Conservation (phyloP, 2,113 vertebrate species). For the Centropus bengalensis region DNA sequence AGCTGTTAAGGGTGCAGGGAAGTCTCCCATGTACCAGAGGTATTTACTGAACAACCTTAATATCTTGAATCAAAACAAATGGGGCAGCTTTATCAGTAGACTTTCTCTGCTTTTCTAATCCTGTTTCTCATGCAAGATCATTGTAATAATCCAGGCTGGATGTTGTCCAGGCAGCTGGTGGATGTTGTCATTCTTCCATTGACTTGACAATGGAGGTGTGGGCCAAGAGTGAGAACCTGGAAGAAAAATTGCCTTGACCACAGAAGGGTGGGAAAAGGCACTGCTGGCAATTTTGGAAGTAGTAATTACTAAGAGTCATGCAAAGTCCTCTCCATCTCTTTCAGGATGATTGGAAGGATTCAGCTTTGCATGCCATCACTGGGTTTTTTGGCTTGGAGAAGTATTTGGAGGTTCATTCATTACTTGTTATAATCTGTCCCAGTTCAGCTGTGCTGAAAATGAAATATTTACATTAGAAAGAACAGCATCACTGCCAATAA, state of each 20-base stretch:
- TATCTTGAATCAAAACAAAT: constrained; percentile 58
- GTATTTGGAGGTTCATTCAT: constrained; percentile 63
- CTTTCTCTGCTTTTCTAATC: constrained; percentile 51
- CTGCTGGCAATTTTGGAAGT: background rate
- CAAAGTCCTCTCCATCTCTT: constrained; percentile 46
- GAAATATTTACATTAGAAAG: constrained; percentile 59
- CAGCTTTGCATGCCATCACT: constrained; percentile 52
- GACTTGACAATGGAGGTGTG: constrained; percentile 43
- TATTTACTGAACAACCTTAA: background rate
- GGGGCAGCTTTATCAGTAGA: constrained; percentile 50
- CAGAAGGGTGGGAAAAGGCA: constrained; percentile 29
- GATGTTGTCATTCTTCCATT: constrained; percentile 63
- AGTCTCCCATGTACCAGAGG: background rate
- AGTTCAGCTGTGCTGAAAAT: constrained; percentile 55
- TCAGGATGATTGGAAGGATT: constrained; percentile 36
- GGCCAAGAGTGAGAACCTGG: constrained; percentile 58
- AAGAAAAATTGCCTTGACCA: constrained; percentile 52
- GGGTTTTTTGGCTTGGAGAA: constrained; percentile 24
- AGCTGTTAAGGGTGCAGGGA: background rate
- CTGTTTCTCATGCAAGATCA: constrained; percentile 46
- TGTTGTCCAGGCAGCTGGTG: constrained; percentile 64
- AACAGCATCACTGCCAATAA: constrained; percentile 45
- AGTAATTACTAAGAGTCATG: background rate
- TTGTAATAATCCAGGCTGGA: constrained; percentile 60
- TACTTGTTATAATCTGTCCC: constrained; percentile 55